Conservation (phyloP, 2,113 vertebrate genomes). For the Cololabis saira region DNA sequence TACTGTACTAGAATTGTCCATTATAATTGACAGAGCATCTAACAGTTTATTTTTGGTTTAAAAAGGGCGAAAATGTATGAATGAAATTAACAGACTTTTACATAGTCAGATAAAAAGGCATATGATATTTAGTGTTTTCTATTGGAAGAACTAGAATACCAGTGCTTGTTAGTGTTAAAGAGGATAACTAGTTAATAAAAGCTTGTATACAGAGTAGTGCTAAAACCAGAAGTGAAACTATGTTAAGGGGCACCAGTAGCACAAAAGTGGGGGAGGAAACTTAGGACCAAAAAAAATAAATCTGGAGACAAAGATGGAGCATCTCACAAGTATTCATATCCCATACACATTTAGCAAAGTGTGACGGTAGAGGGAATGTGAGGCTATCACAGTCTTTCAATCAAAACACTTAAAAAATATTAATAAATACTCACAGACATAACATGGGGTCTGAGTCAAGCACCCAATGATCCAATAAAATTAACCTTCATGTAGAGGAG, state of each 20-base stretch:
- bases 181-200: too few relatives aligned
- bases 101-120: not conserved
- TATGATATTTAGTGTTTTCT: not conserved
- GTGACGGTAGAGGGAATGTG: not conserved
- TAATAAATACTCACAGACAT: slow-evolving; percentile 10
- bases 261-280: not conserved
- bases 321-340: not conserved
- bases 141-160: not conserved
- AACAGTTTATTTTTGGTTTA: too few relatives aligned
- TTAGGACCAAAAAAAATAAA: not conserved
- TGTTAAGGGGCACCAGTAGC: not conserved
- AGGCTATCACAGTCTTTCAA: not conserved
- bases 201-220: not conserved
- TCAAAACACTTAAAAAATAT: not conserved
- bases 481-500: slow-evolving; percentile 30
- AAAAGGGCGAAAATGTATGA: too few relatives aligned
- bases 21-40: too few relatives aligned
- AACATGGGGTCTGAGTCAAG: slow-evolving; percentile 27
- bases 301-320: not conserved
- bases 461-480: slow-evolving; percentile 43
- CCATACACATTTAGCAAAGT: not conserved
- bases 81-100: not conserved
- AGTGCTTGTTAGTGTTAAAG: not conserved
- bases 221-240: slow-evolving; percentile 25
- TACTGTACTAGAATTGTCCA: too few relatives aligned